A percentile compares a stretch with the other conserved stretches of the same genome.
Evolutionary conservation across 1,140 invertebrate species (phyloP).

Genomic region (Drosophila sturtevanti): DNA sequence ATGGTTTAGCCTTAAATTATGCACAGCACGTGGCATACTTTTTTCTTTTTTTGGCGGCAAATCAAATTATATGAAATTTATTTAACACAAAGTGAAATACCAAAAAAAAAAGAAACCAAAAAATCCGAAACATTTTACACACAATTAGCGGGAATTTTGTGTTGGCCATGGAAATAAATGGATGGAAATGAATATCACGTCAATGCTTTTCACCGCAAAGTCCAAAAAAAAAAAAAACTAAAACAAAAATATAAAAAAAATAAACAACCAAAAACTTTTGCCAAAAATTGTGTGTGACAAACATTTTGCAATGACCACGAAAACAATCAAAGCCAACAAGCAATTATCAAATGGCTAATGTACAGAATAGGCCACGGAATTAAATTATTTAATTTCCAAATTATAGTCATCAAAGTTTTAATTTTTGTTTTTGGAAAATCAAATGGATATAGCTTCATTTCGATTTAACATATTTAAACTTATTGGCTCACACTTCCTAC

Average conservation of each 20-base stretch:
- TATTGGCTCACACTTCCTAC: not conserved
- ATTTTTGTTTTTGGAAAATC: not conserved
- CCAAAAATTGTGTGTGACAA: not conserved
- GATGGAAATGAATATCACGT: constrained; percentile 1
- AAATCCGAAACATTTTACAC: constrained; percentile 11
- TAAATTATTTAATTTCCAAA: not conserved
- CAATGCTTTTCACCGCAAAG: not conserved
- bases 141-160: constrained; percentile 8
- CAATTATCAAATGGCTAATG: not conserved
- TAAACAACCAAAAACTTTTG: not conserved
- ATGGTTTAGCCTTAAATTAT: not conserved
- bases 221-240: not conserved
- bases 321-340: not conserved
- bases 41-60: constrained; percentile 7
- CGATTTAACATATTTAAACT: constrained; percentile 1
- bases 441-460: not conserved
- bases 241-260: not conserved
- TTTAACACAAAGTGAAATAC: not conserved
- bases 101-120: constrained; percentile 14
- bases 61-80: constrained; percentile 11
- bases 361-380: not conserved
- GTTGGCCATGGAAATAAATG: constrained; percentile 4
- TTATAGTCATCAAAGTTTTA: not conserved
- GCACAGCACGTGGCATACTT: constrained; percentile 9
- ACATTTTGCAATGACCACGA: not conserved